phyloP scores from a whole-genome alignment of 2,113 vertebrate genomes.

The Planiliza haematocheilus region DNA sequence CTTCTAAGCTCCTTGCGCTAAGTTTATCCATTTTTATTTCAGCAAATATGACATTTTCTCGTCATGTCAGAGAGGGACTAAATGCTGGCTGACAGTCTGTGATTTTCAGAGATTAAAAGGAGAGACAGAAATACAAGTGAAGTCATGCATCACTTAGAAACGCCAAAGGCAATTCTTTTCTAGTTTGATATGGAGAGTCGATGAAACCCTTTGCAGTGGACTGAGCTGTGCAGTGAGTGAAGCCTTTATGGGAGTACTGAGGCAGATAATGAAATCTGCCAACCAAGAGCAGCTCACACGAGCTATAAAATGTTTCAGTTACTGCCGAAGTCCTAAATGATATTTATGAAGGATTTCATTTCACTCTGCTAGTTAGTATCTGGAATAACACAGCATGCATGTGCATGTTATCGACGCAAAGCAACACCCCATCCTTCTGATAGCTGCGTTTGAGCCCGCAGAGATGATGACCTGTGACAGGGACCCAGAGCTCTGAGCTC shows the following conservation, averaged over 20 bases:
- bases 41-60: constrained; percentile 53
- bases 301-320: constrained; percentile 24
- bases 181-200: constrained; percentile 43
- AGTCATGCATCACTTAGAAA: constrained; percentile 75
- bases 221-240: constrained; percentile 42
- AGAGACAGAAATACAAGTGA: constrained; percentile 63
- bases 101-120: constrained; percentile 60
- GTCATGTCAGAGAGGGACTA: constrained; percentile 36
- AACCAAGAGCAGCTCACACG: constrained; percentile 21
- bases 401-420: constrained; percentile 11
- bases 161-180: constrained; percentile 68
- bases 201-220: constrained; percentile 48
- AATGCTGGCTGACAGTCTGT: constrained; percentile 66
- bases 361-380: not conserved
- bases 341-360: not conserved
- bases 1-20: constrained; percentile 5
- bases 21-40: constrained; percentile 41
- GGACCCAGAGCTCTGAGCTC: constrained; percentile 12
- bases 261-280: constrained; percentile 56
- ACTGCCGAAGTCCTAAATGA: constrained; percentile 3
- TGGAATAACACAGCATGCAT: constrained; percentile 17
- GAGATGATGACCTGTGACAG: constrained; percentile 50
- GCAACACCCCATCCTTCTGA: not conserved
- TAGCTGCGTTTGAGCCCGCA: not conserved
- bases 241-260: constrained; percentile 52